phyloP scores from a whole-genome alignment of 2,888 invertebrate species.

The Cremastobaeus sp. region DNA sequence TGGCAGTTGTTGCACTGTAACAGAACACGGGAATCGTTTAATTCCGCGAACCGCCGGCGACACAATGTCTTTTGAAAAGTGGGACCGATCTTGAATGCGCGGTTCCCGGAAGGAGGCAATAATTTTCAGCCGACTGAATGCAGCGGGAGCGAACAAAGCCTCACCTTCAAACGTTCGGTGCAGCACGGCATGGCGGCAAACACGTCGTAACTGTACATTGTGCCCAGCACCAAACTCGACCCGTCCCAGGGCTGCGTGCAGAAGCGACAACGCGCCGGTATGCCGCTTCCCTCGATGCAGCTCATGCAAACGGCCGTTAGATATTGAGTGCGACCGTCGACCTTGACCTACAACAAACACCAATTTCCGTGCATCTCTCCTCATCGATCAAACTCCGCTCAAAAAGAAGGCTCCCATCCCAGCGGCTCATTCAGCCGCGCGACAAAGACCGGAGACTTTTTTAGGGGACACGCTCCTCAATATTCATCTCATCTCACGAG shows the following conservation, averaged over 20 bases:
- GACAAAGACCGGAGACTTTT: conserved; percentile 11
- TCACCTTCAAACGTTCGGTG: conserved; percentile 92
- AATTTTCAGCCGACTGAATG: conserved; percentile 7
- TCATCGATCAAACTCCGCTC: conserved; percentile 30
- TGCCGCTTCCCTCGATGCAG: conserved; percentile 89
- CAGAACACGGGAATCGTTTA: conserved; percentile 2
- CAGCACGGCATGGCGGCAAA: conserved; percentile 99
- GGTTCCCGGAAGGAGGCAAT: conserved; percentile 24
- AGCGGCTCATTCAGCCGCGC: conserved; percentile 1
- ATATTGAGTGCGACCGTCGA: conserved; percentile 93
- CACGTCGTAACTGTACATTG: conserved; percentile 99
- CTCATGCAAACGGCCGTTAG: conserved; percentile 97
- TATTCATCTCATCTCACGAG: conserved; percentile 19
- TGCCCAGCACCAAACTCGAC: conserved; percentile 94
- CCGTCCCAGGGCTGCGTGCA: conserved; percentile 95
- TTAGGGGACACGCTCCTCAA: neutral
- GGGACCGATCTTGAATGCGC: conserved; percentile 14
- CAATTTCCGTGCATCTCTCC: conserved; percentile 27
- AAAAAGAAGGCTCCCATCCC: conserved; percentile 9
- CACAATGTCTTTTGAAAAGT: conserved; percentile 8
- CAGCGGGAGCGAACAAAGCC: conserved; percentile 12
- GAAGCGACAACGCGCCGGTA: conserved; percentile 90
- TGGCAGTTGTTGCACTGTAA: conserved; percentile 94
- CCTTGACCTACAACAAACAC: conserved; percentile 85
- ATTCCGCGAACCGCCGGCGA: neutral